Base-by-base conservation (phyloP, 2,113 vertebrate genomes). In the Tachysurus vachellii region DNA sequence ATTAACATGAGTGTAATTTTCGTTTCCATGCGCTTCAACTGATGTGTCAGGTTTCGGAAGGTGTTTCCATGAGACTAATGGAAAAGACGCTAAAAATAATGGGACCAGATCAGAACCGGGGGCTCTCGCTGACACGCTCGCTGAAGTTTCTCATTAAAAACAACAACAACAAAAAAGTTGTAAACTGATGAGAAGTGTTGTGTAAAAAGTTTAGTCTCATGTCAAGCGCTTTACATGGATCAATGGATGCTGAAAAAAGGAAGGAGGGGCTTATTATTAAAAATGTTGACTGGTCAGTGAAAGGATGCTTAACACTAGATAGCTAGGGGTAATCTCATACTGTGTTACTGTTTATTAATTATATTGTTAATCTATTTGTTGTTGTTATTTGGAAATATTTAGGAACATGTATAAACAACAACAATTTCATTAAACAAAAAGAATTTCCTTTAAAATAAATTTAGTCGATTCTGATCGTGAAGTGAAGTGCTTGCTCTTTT, bases 1-100 rank as follows among this genome's bases (percentile, higher is more conserved):
- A 81, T 82, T 82, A 82, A 82, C 80, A 64, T 13, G 21, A 82
- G 80, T 47, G 59, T 64, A 82, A 82, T 82, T 64, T 80, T 64
- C 80, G 0, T 47, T 82, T 11, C 21, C 57, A 16, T 82, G 57
- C 36, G 80, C 11, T 50, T 82, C 36, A 64, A 42, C 42, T 82
- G 59, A 82, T 47, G 57, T 82, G 80, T 82, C 80, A 82, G 80
- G 59, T 64, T 64, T 64, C 36, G 80, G 64, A 82, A 82, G 59
- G 80, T 82, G 59, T 47, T n/a, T 64, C 42, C 36, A 64, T 82
- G 36, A 64, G 80, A 82, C 31, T 62, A 64, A 82, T 62, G 44
- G 59, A 82, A 82, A 82, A 14, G 80, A 64, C 64, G 59, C 36
- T 82, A n/a, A 82, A 82, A 64, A 82, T 62, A 82, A 62, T 11